Conservation (phyloP, 2,797 vertebrate species). For the Coregonus suidteri region DNA sequence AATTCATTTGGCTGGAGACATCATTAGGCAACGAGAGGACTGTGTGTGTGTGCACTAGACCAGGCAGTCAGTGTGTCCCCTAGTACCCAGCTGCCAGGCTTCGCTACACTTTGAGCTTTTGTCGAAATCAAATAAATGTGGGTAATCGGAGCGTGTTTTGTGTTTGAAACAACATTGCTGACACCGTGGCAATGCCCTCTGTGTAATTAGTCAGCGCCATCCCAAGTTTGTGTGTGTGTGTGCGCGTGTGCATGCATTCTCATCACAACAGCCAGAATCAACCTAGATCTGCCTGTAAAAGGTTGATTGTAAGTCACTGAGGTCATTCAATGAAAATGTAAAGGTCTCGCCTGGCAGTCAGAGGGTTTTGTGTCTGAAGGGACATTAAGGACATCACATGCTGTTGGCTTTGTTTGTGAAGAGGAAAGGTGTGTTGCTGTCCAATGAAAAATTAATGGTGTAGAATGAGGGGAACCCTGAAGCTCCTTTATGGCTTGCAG, state of each 20-base stretch:
- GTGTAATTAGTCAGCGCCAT: slow-evolving; percentile 30
- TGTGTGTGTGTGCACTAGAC: too few species aligned
- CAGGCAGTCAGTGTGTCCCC: background rate
- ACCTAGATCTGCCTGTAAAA: too few species aligned
- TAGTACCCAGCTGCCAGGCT: slow-evolving; percentile 19
- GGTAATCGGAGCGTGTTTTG: slow-evolving; percentile 27
- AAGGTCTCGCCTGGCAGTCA: background rate
- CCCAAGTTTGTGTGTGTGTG: too few species aligned
- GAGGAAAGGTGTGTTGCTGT: background rate
- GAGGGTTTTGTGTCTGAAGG: background rate
- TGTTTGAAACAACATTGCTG: too few species aligned
- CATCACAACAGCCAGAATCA: too few species aligned
- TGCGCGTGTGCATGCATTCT: too few species aligned
- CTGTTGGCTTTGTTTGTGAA: background rate
- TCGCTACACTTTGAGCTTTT: slow-evolving; percentile 36
- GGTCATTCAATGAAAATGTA: background rate
- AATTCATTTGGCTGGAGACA: slow-evolving; percentile 33
- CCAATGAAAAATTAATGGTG: background rate
- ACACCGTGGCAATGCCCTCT: slow-evolving; percentile 2
- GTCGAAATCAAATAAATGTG: slow-evolving; percentile 43
- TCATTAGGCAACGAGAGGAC: slow-evolving; percentile 19
- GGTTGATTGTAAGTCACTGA: too few species aligned
- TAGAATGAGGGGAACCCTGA: background rate
- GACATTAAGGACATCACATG: background rate
- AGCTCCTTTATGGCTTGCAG: too few species aligned